Conservation (phyloP, 37 sponge, comb jelly and placozoan species). For the Petrosia ficiformis region DNA sequence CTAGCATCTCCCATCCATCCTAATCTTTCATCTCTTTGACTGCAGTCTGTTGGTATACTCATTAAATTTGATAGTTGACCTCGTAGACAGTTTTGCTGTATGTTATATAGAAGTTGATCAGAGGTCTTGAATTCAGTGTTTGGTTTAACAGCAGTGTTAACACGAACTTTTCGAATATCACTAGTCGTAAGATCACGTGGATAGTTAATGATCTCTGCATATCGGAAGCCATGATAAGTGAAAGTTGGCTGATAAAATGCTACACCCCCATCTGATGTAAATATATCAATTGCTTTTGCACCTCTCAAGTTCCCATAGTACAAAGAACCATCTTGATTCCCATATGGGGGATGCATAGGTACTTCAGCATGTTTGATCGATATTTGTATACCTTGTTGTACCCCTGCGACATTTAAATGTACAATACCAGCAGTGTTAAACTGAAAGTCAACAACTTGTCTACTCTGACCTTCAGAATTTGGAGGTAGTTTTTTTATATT, state of each 20-base stretch:
- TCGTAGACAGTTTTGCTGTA: slow-evolving; percentile 33
- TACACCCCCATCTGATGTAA: slow-evolving; percentile 3
- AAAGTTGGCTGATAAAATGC: slow-evolving; percentile 40
- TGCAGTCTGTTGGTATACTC: slow-evolving; percentile 71
- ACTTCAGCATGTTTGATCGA: slow-evolving; percentile 55
- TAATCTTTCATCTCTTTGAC: slow-evolving; percentile 66
- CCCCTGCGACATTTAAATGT: neutral
- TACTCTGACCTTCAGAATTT: slow-evolving; percentile 1
- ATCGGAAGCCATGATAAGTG: slow-evolving; percentile 77
- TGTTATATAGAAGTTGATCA: slow-evolving; percentile 28
- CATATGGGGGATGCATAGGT: slow-evolving; percentile 53
- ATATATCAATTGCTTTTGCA: slow-evolving; percentile 46
- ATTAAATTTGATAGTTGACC: slow-evolving; percentile 69
- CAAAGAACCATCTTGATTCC: slow-evolving; percentile 40
- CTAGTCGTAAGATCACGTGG: slow-evolving; percentile 17
- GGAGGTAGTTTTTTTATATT: slow-evolving; percentile 10
- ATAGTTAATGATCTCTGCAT: slow-evolving; percentile 52
- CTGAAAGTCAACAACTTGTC: slow-evolving; percentile 58
- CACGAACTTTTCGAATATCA: slow-evolving; percentile 28
- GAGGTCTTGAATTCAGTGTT: slow-evolving; percentile 45
- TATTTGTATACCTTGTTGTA: neutral
- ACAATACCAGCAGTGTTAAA: slow-evolving; percentile 59
- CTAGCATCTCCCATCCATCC: slow-evolving; percentile 86
- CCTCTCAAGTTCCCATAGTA: slow-evolving; percentile 50
- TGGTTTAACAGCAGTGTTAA: slow-evolving; percentile 15